Percentiles rank a stretch among this genome's conserved stretches.
Conservation (phyloP, 1,140 invertebrate species). For the Planococcus citri region DNA sequence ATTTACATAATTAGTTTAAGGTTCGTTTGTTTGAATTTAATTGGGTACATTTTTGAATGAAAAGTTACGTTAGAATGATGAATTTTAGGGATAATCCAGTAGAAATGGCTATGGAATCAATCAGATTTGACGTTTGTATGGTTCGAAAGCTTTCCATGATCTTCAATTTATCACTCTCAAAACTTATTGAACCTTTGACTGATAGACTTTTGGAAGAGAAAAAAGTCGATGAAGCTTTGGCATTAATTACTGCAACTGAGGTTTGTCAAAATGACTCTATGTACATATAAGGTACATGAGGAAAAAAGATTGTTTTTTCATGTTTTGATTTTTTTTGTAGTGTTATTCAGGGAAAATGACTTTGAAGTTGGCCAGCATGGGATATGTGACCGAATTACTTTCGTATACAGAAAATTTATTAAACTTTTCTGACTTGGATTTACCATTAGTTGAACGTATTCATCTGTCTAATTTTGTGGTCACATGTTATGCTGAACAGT, state of each 20-base stretch:
- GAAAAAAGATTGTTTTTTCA: not conserved
- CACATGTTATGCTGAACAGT: not conserved
- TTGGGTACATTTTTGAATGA: not conserved
- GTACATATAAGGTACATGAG: not conserved
- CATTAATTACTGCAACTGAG: not conserved
- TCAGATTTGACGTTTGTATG: not conserved
- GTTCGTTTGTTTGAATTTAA: not conserved
- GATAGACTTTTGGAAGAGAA: not conserved
- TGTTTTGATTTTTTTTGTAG: not conserved
- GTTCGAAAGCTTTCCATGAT: not conserved
- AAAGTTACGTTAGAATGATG: not conserved
- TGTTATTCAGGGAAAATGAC: slow-evolving; percentile 10
- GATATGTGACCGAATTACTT: not conserved
- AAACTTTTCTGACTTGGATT: not conserved
- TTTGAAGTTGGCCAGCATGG: not conserved
- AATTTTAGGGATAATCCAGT: slow-evolving; percentile 7
- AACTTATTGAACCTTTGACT: not conserved
- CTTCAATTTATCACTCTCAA: not conserved
- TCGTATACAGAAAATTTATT: not conserved
- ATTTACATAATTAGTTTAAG: not conserved
- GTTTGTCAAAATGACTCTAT: not conserved
- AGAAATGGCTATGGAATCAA: not conserved
- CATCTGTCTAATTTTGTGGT: slow-evolving; percentile 11
- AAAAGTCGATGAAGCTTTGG: not conserved
- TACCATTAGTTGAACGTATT: slow-evolving; percentile 1